phyloP scores from a whole-genome alignment of 2,113 vertebrate species.

The Triplophysa tibetana region DNA sequence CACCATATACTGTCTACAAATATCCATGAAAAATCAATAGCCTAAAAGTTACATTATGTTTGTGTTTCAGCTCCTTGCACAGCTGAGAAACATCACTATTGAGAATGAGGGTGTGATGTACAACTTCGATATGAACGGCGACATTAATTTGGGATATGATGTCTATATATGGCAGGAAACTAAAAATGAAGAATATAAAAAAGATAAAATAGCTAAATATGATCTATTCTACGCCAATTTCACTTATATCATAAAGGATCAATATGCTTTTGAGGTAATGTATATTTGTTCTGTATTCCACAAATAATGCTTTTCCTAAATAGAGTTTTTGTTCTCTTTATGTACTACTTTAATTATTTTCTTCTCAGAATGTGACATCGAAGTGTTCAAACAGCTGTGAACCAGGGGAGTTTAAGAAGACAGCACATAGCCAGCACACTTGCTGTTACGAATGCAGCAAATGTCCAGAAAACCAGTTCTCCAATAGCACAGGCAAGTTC shows the following conservation, averaged over 20 bases:
- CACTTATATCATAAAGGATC: conserved; percentile 60
- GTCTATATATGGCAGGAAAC: conserved; percentile 78
- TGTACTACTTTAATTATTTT: not conserved
- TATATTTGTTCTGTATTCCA: not conserved
- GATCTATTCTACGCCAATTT: conserved; percentile 70
- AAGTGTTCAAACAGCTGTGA: conserved; percentile 82
- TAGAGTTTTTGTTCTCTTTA: not conserved
- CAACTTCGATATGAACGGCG: conserved; percentile 77
- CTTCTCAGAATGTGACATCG: conserved; percentile 75
- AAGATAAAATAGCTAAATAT: conserved; percentile 77
- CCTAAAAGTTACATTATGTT: conserved; percentile 8
- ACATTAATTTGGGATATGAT: conserved; percentile 81
- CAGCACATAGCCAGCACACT: conserved; percentile 79
- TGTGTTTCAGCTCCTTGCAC: conserved; percentile 73
- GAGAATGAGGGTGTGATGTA: conserved; percentile 63
- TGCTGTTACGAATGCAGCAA: conserved; percentile 86
- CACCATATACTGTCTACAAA: no score
- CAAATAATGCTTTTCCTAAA: not conserved
- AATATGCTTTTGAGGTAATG: conserved; percentile 74
- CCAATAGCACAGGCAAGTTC: conserved; percentile 76
- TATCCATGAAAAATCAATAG: not conserved
- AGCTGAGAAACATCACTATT: conserved; percentile 71
- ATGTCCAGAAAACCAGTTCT: conserved; percentile 85
- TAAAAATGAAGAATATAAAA: conserved; percentile 60
- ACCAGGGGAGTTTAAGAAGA: conserved; percentile 84